Base-by-base conservation (phyloP, 2,113 vertebrate species). In the Microtus richardsoni region DNA sequence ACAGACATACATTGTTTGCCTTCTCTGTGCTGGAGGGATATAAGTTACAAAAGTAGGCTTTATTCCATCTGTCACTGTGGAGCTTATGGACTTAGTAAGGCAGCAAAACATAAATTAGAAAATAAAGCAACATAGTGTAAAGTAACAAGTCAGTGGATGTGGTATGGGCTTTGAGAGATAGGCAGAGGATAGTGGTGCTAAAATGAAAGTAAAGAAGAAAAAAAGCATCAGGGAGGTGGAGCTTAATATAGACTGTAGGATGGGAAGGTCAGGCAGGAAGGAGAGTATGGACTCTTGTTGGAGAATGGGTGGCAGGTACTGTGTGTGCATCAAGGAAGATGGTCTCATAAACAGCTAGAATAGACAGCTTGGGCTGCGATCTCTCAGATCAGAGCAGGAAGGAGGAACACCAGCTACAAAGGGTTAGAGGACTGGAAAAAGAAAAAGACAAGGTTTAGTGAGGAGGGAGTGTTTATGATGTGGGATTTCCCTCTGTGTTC, bases 131-230 rank as follows among this genome's bases (percentile, higher is more conserved):
- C 88, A 5, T n/a, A 71, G 9, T 49, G 1, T 84, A 36, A 74
- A 8, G 36, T 71, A 11, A 60, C 33, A 12, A 30, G 52, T 82
- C n/a, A 52, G 30, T 19, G 30, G 5, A 14, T 36, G 62, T 16
- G 5, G 28, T 30, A 0, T 14, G 14, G 28, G 7, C 30, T 19
- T 10, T 41, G 2, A 24, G 74, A 13, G 2, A 5, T 22, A 28
- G 58, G 12, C 39, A 47, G 21, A 91, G 39, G n/a, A 66, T 0
- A 84, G 21, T 21, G 36, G 22, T 28, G 30, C 66, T 74, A 62
- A 8, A 0, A 0, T 0, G n/a, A 60, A 54, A 19, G 68, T 36
- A 7, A 70, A 70, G 33, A 36, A 70, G 68, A 70, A 19, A 30
- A 14, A 14, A 68, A 30, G 30, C 66, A 16, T 33, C 66, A n/a